phyloP scores from a whole-genome alignment of 1,140 invertebrate species.

The Mercenaria mercenaria region DNA sequence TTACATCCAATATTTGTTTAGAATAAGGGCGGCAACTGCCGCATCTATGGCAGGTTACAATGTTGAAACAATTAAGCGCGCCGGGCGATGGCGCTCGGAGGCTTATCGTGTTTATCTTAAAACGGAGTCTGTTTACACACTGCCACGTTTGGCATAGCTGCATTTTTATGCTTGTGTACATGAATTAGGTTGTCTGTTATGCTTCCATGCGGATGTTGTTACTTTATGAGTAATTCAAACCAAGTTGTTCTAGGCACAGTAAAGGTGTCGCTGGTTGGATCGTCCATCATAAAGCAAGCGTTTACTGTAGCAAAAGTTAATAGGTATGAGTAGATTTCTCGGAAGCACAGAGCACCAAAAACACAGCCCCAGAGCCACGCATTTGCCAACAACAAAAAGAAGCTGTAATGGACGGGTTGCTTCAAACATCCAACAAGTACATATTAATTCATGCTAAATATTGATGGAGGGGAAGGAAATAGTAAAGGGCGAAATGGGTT shows the following conservation, averaged over 20 bases:
- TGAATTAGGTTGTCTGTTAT: neutral
- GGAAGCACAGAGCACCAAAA: too few species aligned
- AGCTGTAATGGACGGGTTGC: too few species aligned
- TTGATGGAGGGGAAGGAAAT: too few species aligned
- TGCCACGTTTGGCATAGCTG: neutral
- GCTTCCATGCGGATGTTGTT: neutral
- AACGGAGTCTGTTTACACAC: neutral
- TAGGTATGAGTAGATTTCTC: too few species aligned
- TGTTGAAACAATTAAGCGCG: neutral
- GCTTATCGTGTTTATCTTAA: neutral
- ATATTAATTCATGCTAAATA: too few species aligned
- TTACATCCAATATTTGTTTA: slow-evolving; percentile 37
- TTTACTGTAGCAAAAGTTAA: neutral
- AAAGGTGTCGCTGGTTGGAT: neutral
- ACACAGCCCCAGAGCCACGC: too few species aligned
- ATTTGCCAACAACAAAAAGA: too few species aligned
- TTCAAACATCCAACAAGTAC: too few species aligned
- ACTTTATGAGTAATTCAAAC: neutral
- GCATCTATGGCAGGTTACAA: neutral
- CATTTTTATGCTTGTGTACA: too few species aligned
- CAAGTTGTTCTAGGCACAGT: neutral
- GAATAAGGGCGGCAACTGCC: slow-evolving; percentile 57
- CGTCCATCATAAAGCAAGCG: neutral
- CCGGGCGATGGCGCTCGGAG: slow-evolving; percentile 41
- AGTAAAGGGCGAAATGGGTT: too few species aligned